Evolutionary conservation across 23 tunicate genomes (phyloP), one percentile per base, ranked within the genome.

Genomic region (Trididemnum clinides): DNA sequence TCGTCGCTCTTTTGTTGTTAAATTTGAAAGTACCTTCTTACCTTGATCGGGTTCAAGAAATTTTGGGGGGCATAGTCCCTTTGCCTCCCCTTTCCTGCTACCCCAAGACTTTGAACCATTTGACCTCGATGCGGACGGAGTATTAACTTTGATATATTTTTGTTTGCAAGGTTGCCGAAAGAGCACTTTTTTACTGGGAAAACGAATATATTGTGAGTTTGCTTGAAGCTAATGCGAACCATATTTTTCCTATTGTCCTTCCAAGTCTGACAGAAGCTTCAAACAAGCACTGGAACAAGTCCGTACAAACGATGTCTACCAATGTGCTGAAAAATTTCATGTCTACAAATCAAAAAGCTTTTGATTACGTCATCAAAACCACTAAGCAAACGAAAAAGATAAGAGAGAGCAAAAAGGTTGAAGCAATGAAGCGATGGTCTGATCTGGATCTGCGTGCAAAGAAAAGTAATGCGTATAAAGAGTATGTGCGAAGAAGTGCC

Each of bases 151-250:
- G n/a, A n/a, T n/a, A n/a, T n/a, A 44, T 7, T 44, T 44, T 31
- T 22, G n/a, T 32, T 33, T 33, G 4, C 2, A 39, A 87, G 90
- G 90, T 87, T 4, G 85, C 85, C 51, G 90, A 87, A 50, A 63
- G 90, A 66, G 92, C 97, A 4, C 33, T 92, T 29, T 92, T 72
- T 57, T 92, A 81, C 80, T 92, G 92, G 89, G 97, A 92, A 57
- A 92, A 92, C 89, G 97, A 92, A 64, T 92, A 92, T 78, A 87
- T 92, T 19, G 83, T 92, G 80, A 86, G 90, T 28, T 29, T 86
- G 19, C 39, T 86, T 1, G 90, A 86, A 31, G 84, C 82, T 4
- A 86, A 78, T 31, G 84, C 90, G 10, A 31, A 29, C 20, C 28
- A 29, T 23, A 33, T 44, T 31, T 86, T 54, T 38, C 90, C 90